Evolutionary conservation across 2,797 vertebrate genomes (phyloP).

Genomic region (Coregonus sp.): DNA sequence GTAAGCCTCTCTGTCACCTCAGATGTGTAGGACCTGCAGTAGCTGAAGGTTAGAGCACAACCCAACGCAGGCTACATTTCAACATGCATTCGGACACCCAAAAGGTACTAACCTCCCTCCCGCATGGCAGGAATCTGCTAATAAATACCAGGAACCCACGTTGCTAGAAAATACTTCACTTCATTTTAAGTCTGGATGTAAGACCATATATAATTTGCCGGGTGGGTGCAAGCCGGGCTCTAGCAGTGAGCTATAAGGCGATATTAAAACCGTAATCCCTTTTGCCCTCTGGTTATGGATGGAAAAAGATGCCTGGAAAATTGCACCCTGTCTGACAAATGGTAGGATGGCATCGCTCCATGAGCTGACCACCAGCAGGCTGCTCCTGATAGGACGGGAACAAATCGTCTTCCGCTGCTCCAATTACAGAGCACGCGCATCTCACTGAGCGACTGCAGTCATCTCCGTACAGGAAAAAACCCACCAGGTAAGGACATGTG

Average conservation of each 20-base stretch:
- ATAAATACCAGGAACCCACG: constrained; percentile 43
- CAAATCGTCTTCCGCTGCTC: constrained; percentile 65
- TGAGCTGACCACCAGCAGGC: constrained; percentile 62
- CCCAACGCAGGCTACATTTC: constrained; percentile 45
- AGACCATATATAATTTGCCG: constrained; percentile 13
- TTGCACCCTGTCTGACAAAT: constrained; percentile 71
- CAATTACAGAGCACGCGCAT: constrained; percentile 66
- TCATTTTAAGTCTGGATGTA: constrained; percentile 47
- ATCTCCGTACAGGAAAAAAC: constrained; percentile 7
- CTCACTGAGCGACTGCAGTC: constrained; percentile 58
- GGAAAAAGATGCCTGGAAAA: constrained; percentile 69
- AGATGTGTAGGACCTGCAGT: constrained; percentile 20
- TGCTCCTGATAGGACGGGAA: constrained; percentile 61
- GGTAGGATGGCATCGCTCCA: constrained; percentile 63
- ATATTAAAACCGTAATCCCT: constrained; percentile 53
- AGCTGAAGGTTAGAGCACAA: constrained; percentile 42
- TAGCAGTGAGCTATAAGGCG: constrained; percentile 31
- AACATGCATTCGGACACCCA: constrained; percentile 32
- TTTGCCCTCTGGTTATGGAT: constrained; percentile 59
- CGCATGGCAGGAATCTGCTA: constrained; percentile 27
- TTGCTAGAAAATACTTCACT: constrained; percentile 51
- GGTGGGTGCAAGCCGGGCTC: constrained; percentile 32
- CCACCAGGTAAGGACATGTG: constrained; percentile 19
- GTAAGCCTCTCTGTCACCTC: constrained; percentile 23
- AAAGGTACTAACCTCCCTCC: constrained; percentile 33